Conservation (phyloP, 2,797 vertebrate species). For the Buceros bicornis region DNA sequence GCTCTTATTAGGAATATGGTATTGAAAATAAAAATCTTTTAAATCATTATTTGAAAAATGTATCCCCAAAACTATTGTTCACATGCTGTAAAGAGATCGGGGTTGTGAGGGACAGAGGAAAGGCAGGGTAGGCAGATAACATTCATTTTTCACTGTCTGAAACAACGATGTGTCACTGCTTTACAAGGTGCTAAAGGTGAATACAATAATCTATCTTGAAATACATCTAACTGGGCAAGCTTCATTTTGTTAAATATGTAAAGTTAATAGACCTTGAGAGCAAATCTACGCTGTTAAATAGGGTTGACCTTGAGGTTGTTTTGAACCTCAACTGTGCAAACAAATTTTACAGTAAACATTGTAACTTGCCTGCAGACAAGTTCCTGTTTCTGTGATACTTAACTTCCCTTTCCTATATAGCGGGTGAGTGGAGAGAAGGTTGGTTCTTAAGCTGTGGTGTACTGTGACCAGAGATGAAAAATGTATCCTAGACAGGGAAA, state of each 20-base stretch:
- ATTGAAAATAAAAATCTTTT: background rate
- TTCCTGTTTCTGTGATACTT: background rate
- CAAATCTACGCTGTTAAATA: background rate
- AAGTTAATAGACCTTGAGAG: background rate
- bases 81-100: background rate
- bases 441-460: background rate
- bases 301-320: background rate
- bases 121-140: background rate
- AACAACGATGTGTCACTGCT: background rate
- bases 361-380: background rate
- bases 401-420: background rate
- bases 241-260: background rate
- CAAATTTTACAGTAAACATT: background rate
- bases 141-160: background rate
- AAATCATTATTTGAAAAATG: background rate
- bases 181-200: background rate
- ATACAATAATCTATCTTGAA: background rate
- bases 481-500: fast-evolving
- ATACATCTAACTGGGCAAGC: background rate
- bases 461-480: background rate
- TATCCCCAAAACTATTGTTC: background rate
- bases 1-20: background rate
- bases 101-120: background rate
- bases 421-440: background rate
- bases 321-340: background rate